Conservation (phyloP, 1,140 invertebrate genomes). For the Zaprionus ghesquierei region DNA sequence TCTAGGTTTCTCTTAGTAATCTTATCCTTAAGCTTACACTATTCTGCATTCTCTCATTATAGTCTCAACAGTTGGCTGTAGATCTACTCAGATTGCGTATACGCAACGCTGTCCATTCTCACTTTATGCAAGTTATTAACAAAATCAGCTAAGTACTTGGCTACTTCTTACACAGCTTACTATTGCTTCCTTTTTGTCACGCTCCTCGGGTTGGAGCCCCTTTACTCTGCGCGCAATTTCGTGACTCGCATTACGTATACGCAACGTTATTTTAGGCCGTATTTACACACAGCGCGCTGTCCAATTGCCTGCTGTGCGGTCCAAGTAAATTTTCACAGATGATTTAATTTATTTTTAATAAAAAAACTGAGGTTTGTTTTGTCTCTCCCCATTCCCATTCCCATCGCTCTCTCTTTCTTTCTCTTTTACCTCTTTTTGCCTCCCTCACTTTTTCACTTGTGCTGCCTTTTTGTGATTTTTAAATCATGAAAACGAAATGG, state of each 20-base stretch:
- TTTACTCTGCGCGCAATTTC: no score
- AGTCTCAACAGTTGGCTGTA: slow-evolving; percentile 3
- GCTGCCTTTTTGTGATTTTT: slow-evolving; percentile 8
- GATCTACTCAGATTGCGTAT: slow-evolving; percentile 28
- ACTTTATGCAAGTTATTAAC: not conserved
- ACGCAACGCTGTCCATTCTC: slow-evolving; percentile 22
- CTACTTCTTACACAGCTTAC: not conserved
- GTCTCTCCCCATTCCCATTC: no score
- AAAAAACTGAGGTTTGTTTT: slow-evolving; percentile 24
- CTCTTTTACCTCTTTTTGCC: not conserved
- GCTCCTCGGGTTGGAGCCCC: no score
- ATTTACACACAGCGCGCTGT: not conserved
- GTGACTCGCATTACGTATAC: not conserved
- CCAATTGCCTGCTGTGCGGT: not conserved
- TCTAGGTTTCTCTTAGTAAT: not conserved
- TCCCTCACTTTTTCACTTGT: not conserved
- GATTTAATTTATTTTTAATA: slow-evolving; percentile 73
- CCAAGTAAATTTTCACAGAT: slow-evolving; percentile 49
- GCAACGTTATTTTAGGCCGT: not conserved
- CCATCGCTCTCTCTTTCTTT: not conserved
- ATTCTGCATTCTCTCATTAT: not conserved
- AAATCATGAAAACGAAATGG: slow-evolving; percentile 44
- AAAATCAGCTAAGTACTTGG: not conserved
- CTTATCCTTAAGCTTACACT: not conserved
- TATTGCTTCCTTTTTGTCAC: not conserved